Evolutionary conservation across 2,113 vertebrate genomes (phyloP).

Genomic region (Phylloscopus trochilus): DNA sequence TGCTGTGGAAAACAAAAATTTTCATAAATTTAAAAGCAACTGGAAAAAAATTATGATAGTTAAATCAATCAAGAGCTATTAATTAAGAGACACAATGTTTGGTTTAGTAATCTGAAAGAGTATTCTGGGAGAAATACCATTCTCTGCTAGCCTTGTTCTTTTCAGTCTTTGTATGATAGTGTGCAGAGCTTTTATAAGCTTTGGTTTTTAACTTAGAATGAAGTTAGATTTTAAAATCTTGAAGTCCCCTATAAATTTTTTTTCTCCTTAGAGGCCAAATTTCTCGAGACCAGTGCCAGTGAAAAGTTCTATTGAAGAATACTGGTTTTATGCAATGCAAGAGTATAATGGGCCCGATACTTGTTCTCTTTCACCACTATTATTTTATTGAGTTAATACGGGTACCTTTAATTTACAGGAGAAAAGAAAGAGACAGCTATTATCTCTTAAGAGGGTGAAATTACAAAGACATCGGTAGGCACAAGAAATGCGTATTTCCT

Average conservation of each 20-base stretch:
- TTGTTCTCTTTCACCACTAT: neutral
- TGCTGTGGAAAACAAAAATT: neutral
- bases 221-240: neutral
- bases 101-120: neutral
- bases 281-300: neutral
- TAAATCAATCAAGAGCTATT: neutral
- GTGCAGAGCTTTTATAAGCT: neutral
- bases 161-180: neutral
- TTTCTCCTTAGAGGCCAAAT: neutral
- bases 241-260: neutral
- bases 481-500: neutral
- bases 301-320: neutral
- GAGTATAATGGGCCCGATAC: neutral
- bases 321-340: neutral
- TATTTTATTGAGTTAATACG: conserved; percentile 1
- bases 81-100: neutral
- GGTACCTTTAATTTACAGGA: neutral
- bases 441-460: neutral
- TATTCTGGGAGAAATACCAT: neutral
- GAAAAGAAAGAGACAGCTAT: neutral
- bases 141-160: neutral
- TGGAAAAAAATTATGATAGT: neutral
- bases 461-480: neutral
- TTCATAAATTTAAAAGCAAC: neutral
- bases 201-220: neutral